These are phyloP conservation scores for Rhynchonycteris naso DNA, from an alignment of 2,797 vertebrate species.

Conservation along the genomic window DNA sequence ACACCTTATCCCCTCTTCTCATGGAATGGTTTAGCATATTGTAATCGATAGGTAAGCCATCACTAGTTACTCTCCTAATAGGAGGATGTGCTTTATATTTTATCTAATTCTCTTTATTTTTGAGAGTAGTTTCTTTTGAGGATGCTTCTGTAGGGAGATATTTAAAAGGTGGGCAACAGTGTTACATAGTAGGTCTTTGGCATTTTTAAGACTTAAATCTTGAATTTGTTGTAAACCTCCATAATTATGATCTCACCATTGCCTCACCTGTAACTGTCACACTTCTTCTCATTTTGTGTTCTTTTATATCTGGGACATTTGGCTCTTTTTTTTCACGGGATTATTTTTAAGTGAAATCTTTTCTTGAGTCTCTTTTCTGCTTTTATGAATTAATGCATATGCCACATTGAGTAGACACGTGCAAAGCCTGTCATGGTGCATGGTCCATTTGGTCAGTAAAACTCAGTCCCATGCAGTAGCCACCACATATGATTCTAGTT, in stretches of 20 bases:
- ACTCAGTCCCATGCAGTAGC: background rate
- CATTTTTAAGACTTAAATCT: slow-evolving; percentile 21
- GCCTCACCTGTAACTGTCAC: background rate
- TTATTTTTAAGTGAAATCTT: slow-evolving; percentile 10
- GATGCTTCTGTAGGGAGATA: background rate
- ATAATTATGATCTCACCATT: background rate
- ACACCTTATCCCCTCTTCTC: background rate
- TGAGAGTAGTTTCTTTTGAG: slow-evolving; percentile 39
- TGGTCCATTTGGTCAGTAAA: background rate
- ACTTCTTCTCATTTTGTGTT: background rate
- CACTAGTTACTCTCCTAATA: background rate
- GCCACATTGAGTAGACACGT: background rate
- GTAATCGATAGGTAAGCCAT: background rate
- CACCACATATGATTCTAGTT: background rate
- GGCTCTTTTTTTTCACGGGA: background rate
- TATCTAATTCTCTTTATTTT: background rate
- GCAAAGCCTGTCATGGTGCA: background rate
- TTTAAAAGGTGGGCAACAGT: background rate
- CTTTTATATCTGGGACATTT: background rate
- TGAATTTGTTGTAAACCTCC: slow-evolving; percentile 35
- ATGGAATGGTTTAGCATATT: background rate
- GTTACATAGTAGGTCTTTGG: background rate
- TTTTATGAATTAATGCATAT: background rate
- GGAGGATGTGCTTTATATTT: background rate
- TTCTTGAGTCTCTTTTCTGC: slow-evolving; percentile 34